Conservation (phyloP, 2,888 invertebrate genomes). For the Heliconius ismenius region DNA sequence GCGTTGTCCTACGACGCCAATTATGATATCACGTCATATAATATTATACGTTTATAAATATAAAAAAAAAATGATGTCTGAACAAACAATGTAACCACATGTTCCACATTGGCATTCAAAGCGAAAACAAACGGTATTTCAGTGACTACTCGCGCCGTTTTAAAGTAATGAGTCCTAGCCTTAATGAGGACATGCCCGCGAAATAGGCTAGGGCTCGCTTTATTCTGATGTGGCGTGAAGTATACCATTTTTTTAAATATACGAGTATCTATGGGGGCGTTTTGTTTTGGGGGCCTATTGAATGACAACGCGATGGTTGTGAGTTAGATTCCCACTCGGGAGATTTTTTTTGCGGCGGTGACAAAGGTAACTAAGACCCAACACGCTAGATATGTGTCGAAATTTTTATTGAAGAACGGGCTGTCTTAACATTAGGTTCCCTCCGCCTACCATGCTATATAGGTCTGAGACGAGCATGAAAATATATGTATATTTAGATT, state of each 20-base stretch:
- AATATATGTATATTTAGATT: too few relatives aligned
- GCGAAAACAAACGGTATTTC: constrained; percentile 26
- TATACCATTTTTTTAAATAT: not conserved
- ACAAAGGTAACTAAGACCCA: too few relatives aligned
- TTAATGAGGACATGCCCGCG: constrained; percentile 31
- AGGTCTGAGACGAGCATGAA: too few relatives aligned
- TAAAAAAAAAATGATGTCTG: not conserved
- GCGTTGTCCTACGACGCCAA: not conserved
- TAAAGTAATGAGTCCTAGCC: constrained; percentile 33
- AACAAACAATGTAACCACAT: constrained; percentile 22
- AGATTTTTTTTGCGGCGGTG: not conserved
- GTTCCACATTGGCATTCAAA: constrained; percentile 26
- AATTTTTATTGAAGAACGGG: not conserved
- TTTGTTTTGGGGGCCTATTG: not conserved
- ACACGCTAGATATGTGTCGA: not conserved
- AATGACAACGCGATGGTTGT: not conserved
- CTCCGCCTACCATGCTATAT: not conserved
- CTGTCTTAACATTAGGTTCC: not conserved
- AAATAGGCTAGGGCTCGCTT: constrained; percentile 24
- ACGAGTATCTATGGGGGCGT: not conserved
- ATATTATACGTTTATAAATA: not conserved
- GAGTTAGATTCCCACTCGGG: not conserved
- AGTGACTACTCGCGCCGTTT: constrained; percentile 25
- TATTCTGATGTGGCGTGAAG: not conserved
- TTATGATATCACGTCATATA: not conserved